Evolutionary conservation across 2,888 invertebrate species (phyloP).

Genomic region (Diogma glabrata): DNA sequence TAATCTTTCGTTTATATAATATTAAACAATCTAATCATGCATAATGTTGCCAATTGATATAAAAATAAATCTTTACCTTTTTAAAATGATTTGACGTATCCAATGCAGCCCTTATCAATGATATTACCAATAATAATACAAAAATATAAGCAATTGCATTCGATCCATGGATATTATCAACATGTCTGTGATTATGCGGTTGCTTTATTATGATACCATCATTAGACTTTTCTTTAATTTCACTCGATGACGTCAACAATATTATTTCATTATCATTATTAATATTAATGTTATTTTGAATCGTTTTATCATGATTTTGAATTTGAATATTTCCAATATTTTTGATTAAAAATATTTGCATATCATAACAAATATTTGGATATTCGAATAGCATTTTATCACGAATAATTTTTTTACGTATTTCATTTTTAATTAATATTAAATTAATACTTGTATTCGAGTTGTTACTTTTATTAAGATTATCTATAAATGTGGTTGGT

Average conservation of each 20-base stretch:
- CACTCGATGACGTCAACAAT: too few species aligned
- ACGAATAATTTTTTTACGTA: too few species aligned
- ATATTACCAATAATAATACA: conserved; percentile 32
- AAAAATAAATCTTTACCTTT: conserved; percentile 24
- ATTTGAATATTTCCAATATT: background rate
- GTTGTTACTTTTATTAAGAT: too few species aligned
- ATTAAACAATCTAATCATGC: too few species aligned
- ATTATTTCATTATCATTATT: background rate
- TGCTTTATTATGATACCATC: background rate
- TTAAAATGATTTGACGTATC: conserved; percentile 36
- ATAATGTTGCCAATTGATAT: too few species aligned
- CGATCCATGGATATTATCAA: conserved; percentile 17
- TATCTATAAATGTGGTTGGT: background rate
- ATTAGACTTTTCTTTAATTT: too few species aligned
- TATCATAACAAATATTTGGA: background rate
- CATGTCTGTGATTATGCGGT: background rate
- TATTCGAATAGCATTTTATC: conserved; percentile 5
- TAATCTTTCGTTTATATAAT: too few species aligned
- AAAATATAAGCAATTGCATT: conserved; percentile 34
- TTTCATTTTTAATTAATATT: too few species aligned
- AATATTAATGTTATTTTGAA: conserved; percentile 5
- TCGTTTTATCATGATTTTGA: background rate
- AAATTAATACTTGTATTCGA: too few species aligned
- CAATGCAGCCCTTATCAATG: conserved; percentile 32
- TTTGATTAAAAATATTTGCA: conserved; percentile 4